These are phyloP conservation scores for Thrips palmi DNA, from an alignment of 1,140 invertebrate species.

Conservation along the genomic window DNA sequence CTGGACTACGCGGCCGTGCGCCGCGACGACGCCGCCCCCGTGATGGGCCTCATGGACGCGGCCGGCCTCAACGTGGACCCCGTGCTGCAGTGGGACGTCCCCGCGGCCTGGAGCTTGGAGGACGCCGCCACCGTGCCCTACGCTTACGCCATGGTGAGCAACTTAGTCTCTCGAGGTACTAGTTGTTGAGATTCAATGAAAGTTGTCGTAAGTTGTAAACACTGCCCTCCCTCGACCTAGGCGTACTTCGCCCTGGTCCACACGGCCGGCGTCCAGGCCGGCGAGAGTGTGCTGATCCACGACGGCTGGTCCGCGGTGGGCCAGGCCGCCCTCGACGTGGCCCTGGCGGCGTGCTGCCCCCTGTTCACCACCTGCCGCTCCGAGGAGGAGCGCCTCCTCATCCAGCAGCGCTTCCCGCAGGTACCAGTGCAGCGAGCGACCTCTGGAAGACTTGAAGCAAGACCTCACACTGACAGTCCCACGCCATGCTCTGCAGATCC, in stretches of 20 bases:
- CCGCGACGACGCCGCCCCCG: too few relatives aligned
- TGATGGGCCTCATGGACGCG: constrained; percentile 7
- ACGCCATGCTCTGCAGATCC: too few relatives aligned
- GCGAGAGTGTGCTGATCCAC: background rate
- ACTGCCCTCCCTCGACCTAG: background rate
- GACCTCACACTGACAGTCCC: too few relatives aligned
- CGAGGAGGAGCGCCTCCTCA: too few relatives aligned
- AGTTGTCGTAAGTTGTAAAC: background rate
- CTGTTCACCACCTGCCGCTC: too few relatives aligned
- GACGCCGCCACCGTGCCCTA: constrained; percentile 35
- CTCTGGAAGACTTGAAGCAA: too few relatives aligned
- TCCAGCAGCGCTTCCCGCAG: too few relatives aligned
- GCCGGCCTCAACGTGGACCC: constrained; percentile 25
- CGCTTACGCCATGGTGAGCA: constrained; percentile 15
- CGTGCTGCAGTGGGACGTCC: constrained; percentile 29
- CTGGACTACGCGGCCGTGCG: background rate
- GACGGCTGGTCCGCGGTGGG: background rate
- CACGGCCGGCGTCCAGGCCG: background rate
- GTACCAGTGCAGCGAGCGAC: too few relatives aligned
- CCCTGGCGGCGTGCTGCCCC: too few relatives aligned
- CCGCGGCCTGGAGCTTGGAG: constrained; percentile 29
- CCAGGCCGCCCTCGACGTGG: background rate
- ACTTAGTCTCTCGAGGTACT: too few relatives aligned
- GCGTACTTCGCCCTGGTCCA: background rate
- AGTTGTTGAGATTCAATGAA: background rate